These are phyloP conservation scores for Buteo buteo DNA, from an alignment of 2,113 vertebrate species.

Conservation along the genomic window DNA sequence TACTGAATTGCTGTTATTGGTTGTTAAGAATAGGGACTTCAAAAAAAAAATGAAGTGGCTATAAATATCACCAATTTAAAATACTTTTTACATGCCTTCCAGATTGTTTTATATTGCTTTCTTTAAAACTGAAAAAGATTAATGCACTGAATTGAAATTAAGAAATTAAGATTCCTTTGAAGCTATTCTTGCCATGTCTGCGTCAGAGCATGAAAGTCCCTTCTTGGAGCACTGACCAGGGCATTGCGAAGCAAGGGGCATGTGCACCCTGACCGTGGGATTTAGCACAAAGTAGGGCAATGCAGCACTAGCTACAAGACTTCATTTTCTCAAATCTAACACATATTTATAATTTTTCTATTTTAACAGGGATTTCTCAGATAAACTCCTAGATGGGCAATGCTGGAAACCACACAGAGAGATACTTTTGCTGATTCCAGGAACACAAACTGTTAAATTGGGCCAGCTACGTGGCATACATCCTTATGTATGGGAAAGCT, in stretches of 20 bases:
- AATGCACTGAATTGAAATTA: background rate
- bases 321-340: background rate
- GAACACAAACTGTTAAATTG: background rate
- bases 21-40: conserved; percentile 57
- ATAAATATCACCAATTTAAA: conserved; percentile 63
- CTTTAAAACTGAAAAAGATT: conserved; percentile 3
- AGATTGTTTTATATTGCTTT: conserved; percentile 46
- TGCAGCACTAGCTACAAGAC: background rate
- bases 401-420: background rate
- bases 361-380: background rate
- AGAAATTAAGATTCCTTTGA: background rate
- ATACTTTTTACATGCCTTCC: conserved; percentile 42
- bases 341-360: background rate
- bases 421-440: background rate
- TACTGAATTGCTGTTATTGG: conserved; percentile 55
- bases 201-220: background rate
- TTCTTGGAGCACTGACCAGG: background rate
- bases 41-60: conserved; percentile 48
- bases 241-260: background rate
- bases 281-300: background rate
- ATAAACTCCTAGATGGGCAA: background rate
- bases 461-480: background rate
- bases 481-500: background rate
- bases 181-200: background rate
- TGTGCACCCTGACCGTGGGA: rapidly evolving